These are phyloP conservation scores for Silurus glanis DNA, from an alignment of 2,113 vertebrate genomes.

Conservation along the genomic window DNA sequence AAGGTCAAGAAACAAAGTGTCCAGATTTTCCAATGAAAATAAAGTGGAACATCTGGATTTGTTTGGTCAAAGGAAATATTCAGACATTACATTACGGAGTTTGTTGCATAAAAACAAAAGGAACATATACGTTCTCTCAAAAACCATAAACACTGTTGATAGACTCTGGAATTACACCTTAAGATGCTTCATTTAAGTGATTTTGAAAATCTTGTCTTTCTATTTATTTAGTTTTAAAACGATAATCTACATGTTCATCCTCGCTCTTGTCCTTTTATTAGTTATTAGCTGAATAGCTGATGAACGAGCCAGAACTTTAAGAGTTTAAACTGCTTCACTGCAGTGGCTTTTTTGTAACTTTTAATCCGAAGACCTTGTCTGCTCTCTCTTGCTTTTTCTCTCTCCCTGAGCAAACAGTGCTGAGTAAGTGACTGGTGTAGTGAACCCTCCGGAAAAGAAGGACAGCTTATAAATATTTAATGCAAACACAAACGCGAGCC, in stretches of 20 bases:
- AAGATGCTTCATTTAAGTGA: too few species aligned
- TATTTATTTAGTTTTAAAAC: background rate
- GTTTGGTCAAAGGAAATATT: too few species aligned
- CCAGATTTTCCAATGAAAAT: too few species aligned
- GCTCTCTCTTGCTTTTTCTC: background rate
- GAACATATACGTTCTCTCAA: too few species aligned
- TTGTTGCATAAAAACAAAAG: too few species aligned
- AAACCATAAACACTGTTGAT: too few species aligned
- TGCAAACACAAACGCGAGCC: constrained; percentile 6
- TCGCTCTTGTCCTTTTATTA: background rate
- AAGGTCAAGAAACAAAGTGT: too few species aligned
- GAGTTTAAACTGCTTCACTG: background rate
- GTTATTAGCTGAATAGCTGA: background rate
- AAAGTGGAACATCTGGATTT: too few species aligned
- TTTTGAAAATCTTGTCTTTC: background rate
- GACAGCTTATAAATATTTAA: constrained; percentile 47
- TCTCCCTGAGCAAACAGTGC: constrained; percentile 18
- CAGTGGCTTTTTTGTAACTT: background rate
- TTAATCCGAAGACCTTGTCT: background rate
- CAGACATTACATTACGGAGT: too few species aligned
- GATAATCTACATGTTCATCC: background rate
- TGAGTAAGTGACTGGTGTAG: constrained; percentile 44
- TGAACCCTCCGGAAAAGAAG: constrained; percentile 40
- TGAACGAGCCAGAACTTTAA: background rate
- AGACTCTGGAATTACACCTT: background rate